phyloP scores from a whole-genome alignment of 1,140 invertebrate species.

The Heliconius melpomene region DNA sequence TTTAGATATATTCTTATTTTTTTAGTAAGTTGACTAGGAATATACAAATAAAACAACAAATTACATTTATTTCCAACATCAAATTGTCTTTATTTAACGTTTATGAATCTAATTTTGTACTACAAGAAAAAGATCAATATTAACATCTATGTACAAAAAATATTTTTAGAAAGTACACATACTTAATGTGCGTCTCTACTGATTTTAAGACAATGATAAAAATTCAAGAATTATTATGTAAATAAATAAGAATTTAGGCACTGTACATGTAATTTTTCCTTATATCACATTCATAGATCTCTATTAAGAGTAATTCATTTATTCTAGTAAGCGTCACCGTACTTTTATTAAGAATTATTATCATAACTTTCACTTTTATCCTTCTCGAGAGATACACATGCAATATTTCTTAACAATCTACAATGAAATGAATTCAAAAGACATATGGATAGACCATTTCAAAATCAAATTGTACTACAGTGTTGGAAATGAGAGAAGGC shows the following conservation, averaged over 20 bases:
- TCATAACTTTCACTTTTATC: constrained; percentile 42
- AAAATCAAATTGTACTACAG: not conserved
- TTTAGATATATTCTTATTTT: not conserved
- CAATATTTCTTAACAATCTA: constrained; percentile 14
- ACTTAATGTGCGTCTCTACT: constrained; percentile 49
- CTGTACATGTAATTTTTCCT: constrained; percentile 66
- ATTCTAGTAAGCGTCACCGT: constrained; percentile 78
- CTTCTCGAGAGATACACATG: constrained; percentile 39
- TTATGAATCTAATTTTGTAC: constrained; percentile 76
- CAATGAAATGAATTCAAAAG: not conserved
- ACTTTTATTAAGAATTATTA: constrained; percentile 71
- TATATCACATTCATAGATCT: constrained; percentile 75
- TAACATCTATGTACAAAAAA: constrained; percentile 72
- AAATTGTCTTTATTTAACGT: constrained; percentile 79
- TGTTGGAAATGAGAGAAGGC: not conserved
- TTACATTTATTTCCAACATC: constrained; percentile 57
- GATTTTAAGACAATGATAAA: constrained; percentile 63
- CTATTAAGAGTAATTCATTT: constrained; percentile 57
- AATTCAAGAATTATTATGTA: constrained; percentile 57
- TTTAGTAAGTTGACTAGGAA: not conserved
- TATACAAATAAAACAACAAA: constrained; percentile 46
- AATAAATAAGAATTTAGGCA: constrained; percentile 77
- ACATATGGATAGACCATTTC: not conserved
- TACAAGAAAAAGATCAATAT: constrained; percentile 74
- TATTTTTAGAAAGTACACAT: constrained; percentile 55